A percentile compares a stretch with the other conserved stretches of the same genome.
Conservation (phyloP, 2,888 invertebrate species). For the Pristionchus mayeri region DNA sequence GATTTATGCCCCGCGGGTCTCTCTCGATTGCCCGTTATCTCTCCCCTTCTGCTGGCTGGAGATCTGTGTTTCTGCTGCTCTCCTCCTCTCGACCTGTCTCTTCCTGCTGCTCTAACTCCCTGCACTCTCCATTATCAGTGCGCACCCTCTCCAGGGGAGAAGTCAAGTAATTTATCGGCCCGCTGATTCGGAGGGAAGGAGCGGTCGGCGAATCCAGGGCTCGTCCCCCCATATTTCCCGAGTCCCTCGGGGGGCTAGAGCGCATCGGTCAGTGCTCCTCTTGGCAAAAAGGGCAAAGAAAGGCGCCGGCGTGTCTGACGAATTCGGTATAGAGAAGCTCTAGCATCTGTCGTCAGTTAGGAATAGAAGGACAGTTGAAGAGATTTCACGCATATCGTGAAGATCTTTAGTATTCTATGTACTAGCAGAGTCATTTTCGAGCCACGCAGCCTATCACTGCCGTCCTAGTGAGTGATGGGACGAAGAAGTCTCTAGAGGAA, state of each 20-base stretch:
- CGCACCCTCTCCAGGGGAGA: background rate
- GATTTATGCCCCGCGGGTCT: background rate
- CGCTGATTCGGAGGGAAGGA: slow-evolving; percentile 34
- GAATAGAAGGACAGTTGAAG: too few relatives aligned
- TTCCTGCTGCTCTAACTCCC: background rate
- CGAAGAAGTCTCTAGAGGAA: background rate
- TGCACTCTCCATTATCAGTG: background rate
- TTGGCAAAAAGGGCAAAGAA: background rate
- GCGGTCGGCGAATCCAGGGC: background rate
- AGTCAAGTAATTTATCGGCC: slow-evolving; percentile 33
- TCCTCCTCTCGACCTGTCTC: background rate
- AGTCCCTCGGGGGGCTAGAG: background rate
- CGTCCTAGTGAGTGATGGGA: background rate
- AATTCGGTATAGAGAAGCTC: background rate
- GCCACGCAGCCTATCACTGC: slow-evolving; percentile 2
- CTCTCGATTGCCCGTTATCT: background rate
- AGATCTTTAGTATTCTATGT: background rate
- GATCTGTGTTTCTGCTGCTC: background rate
- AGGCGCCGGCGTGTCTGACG: background rate
- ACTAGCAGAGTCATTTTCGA: background rate
- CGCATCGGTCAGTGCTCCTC: background rate
- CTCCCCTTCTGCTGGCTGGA: background rate
- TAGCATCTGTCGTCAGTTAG: too few relatives aligned
- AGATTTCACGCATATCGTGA: background rate
- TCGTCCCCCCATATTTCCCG: background rate